Evolutionary conservation across 2,113 vertebrate genomes (phyloP).

Genomic region (Hydrolagus affinis): DNA sequence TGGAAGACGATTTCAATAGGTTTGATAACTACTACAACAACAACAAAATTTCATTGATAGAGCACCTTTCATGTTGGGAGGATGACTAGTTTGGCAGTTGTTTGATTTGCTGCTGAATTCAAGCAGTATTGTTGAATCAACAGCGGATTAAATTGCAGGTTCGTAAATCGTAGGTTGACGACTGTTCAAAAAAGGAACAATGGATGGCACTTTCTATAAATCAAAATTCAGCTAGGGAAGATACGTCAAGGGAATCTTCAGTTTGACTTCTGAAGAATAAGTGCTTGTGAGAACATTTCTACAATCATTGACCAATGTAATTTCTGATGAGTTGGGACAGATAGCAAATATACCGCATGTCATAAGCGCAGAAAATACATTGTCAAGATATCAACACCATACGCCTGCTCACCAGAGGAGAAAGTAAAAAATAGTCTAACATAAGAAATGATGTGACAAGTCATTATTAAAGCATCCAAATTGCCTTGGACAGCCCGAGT

Average conservation of each 20-base stretch:
- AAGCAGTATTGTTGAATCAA: background rate
- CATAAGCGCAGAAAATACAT: slow-evolving; percentile 5
- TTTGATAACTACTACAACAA: too few species aligned
- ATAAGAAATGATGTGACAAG: slow-evolving; percentile 12
- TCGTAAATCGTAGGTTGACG: too few species aligned
- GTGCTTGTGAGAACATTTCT: background rate
- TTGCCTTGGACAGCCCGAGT: background rate
- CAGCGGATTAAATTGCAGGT: background rate
- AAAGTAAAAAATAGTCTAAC: background rate
- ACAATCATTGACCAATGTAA: background rate
- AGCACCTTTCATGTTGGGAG: too few species aligned
- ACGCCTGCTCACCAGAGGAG: background rate
- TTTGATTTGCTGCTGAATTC: too few species aligned
- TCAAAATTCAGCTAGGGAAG: background rate
- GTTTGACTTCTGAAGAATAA: slow-evolving; percentile 8
- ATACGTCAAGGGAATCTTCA: background rate
- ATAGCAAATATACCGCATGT: background rate
- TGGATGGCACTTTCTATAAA: too few species aligned
- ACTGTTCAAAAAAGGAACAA: background rate
- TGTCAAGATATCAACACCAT: slow-evolving; percentile 6
- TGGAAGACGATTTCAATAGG: background rate
- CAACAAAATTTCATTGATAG: too few species aligned
- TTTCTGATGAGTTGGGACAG: background rate
- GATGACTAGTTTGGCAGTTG: background rate
- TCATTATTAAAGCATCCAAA: slow-evolving; percentile 24